Conservation (phyloP, 1,140 invertebrate species). For the Geopemphigus sp. region DNA sequence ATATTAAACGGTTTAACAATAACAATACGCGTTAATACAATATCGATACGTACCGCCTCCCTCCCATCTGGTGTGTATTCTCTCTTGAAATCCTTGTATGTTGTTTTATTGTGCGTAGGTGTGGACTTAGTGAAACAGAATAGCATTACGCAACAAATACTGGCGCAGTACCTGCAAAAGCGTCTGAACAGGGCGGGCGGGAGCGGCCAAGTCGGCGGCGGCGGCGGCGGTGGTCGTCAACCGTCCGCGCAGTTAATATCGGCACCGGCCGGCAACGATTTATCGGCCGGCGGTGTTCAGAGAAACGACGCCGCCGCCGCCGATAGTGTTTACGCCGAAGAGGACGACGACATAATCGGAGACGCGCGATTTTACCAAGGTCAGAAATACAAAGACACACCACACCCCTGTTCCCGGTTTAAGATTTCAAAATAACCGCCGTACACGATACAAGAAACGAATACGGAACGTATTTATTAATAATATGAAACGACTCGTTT, state of each 20-base stretch:
- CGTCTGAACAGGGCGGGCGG: slow-evolving; percentile 55
- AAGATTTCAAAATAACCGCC: no score
- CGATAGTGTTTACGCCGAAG: slow-evolving; percentile 51
- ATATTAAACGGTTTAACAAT: no score
- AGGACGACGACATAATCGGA: neutral
- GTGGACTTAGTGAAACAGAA: slow-evolving; percentile 66
- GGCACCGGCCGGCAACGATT: neutral
- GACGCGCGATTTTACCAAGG: slow-evolving; percentile 1
- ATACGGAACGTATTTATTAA: no score
- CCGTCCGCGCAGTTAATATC: slow-evolving; percentile 50
- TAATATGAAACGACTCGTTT: no score
- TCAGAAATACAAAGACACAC: slow-evolving; percentile 29
- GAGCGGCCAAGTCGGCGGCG: slow-evolving; percentile 55
- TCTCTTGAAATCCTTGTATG: slow-evolving; percentile 28
- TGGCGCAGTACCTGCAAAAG: slow-evolving; percentile 68
- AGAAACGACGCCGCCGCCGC: slow-evolving; percentile 52
- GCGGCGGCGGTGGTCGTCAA: no score
- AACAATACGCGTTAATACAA: no score
- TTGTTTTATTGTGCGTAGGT: slow-evolving; percentile 49
- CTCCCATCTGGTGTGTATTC: no score
- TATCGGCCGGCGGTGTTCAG: neutral
- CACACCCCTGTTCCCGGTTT: no score
- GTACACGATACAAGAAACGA: no score
- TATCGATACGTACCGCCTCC: neutral
- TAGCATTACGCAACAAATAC: slow-evolving; percentile 69